These are phyloP conservation scores for Argyresthia albistria DNA, from an alignment of 2,888 invertebrate species.

Conservation along the genomic window DNA sequence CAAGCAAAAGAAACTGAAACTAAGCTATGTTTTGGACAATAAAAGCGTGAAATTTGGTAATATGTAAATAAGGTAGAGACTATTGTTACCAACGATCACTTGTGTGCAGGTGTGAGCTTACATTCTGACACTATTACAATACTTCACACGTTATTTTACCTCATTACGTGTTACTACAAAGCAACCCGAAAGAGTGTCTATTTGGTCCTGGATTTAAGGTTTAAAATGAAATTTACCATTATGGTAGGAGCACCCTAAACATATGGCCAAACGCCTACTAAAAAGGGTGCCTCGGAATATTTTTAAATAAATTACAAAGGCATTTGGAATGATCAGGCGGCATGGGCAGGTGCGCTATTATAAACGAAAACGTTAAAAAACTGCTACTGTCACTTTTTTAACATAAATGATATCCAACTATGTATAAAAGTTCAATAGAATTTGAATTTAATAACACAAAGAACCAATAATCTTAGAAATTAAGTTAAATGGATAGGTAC, in stretches of 20 bases:
- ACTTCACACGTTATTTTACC: slow-evolving; percentile 27
- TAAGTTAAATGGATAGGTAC: neutral
- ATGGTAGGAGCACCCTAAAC: neutral
- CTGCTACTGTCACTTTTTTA: slow-evolving; percentile 37
- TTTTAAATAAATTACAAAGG: slow-evolving; percentile 62
- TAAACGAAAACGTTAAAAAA: slow-evolving; percentile 31
- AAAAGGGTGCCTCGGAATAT: slow-evolving; percentile 23
- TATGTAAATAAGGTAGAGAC: slow-evolving; percentile 24
- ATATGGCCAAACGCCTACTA: slow-evolving; percentile 1
- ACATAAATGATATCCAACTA: slow-evolving; percentile 9
- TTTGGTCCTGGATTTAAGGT: neutral
- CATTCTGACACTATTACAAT: slow-evolving; percentile 25
- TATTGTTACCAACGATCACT: slow-evolving; percentile 2
- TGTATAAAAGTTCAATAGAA: neutral
- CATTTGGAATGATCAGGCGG: slow-evolving; percentile 31
- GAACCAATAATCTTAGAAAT: neutral
- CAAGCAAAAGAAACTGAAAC: slow-evolving; percentile 29
- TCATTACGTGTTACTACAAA: too few relatives aligned
- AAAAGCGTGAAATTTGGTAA: slow-evolving; percentile 17
- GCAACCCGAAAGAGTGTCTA: neutral
- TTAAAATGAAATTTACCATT: neutral
- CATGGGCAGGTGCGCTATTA: slow-evolving; percentile 36
- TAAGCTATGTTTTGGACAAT: slow-evolving; percentile 25
- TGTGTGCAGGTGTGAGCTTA: slow-evolving; percentile 45
- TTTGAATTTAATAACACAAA: neutral